Conservation (phyloP, 2,888 invertebrate genomes). For the Chrysolina haemoptera region DNA sequence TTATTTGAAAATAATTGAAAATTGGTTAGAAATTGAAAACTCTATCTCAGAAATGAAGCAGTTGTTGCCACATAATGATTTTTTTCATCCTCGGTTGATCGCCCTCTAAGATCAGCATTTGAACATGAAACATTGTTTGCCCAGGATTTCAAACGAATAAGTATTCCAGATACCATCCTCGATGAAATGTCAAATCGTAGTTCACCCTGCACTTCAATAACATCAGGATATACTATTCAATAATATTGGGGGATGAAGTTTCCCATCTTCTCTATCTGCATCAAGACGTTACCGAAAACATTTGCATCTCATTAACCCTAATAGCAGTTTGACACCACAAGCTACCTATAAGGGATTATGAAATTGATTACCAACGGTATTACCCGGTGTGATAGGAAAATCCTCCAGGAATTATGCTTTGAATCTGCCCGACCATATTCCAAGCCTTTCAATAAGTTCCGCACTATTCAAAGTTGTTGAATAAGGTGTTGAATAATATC, state of each 20-base stretch:
- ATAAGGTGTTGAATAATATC: background rate
- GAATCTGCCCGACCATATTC: background rate
- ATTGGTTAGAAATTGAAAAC: no score
- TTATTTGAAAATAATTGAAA: no score
- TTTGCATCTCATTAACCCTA: conserved; percentile 20
- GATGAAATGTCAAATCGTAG: background rate
- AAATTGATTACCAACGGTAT: conserved; percentile 8
- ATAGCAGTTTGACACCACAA: conserved; percentile 6
- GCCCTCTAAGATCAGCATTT: no score
- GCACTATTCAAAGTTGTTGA: background rate
- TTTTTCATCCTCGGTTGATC: no score
- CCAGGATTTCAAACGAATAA: no score
- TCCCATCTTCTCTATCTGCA: background rate
- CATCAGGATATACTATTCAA: background rate
- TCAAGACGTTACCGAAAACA: conserved; percentile 3
- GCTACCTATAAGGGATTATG: conserved; percentile 18
- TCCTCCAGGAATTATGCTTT: background rate
- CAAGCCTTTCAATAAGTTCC: background rate
- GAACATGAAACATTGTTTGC: no score
- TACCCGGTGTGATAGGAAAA: conserved; percentile 12
- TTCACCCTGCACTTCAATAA: background rate
- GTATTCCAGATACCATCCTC: background rate
- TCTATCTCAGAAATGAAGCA: no score
- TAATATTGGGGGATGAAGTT: background rate
- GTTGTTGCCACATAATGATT: no score